Base-by-base conservation (phyloP, 2,113 vertebrate species). In the Lepus europaeus region DNA sequence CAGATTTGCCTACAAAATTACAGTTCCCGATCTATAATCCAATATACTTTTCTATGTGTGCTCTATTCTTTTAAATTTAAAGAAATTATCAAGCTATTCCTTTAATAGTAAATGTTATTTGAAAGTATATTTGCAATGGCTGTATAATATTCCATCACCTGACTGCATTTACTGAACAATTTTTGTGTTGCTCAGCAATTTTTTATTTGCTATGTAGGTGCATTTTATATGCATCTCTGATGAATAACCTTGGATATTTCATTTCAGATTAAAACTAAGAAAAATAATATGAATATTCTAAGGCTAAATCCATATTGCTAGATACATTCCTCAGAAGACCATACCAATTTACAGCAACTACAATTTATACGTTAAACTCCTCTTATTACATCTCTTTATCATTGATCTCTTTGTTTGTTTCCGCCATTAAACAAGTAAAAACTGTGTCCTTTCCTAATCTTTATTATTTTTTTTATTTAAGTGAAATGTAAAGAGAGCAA, bases 21-120 rank as follows among this genome's bases (percentile, higher is more conserved):
- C 19, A 25, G 23, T 82, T 86, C 22, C 22, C 22, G 14, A 27
- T 17, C 16, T 86, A 9, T 10, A 39, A n/a, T 63, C 31, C 31
- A 77, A 83, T 61, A 83, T 68, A 39, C 23, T 10, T 49, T 87
- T 82, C 69, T 76, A 88, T 64, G 22, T 49, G 74, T 2, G 9
- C 61, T 22, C 14, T 81, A 36, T 49, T 76, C 25, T 70, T 81
- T 14, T 19, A 51, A 51, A 49, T 82, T 74, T 61, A 63, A 17
- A 33, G 45, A 88, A 80, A 70, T 45, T 61, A 53, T 64, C 61
- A 77, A 53, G 74, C 68, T 63, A 83, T 77, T 73, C 9, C 66
- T 80, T 79, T 91, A 59, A 66, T 51, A 61, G 19, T 49, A 39
- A 82, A 83, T 76, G 25, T 87, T 83, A 51, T n/a, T 69, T 91